Evolutionary conservation across 2,113 vertebrate genomes (phyloP), one percentile per base, ranked within the genome.

Genomic region (Scomber colias): DNA sequence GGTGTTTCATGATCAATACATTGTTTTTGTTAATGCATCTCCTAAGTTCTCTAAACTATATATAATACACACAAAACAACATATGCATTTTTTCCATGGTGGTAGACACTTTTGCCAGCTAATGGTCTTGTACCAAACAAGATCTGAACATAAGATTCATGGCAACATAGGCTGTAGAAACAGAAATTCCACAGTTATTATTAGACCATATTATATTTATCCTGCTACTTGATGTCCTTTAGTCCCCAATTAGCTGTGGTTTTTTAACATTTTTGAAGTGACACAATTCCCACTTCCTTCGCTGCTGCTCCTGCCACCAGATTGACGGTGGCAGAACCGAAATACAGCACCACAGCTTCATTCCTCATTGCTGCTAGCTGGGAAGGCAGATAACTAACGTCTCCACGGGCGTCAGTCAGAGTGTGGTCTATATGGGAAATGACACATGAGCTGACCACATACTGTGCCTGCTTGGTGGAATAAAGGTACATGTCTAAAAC

Each of bases 401-500:
- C 72, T 81, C 67, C 59, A 62, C 12, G 56, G 2, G 57, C 79
- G 67, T 90, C 83, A 81, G 63, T 87, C 82, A 71, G 24, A 75
- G 51, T 54, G 19, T 7, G 55, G 65, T 66, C 70, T 78, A 89
- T 71, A 75, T 13, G 48, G 75, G 73, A 84, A 89, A 92, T 90
- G 87, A 90, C 90, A 89, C 63, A 75, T 56, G 75, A 85, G 85
- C 73, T 70, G 87, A 46, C 79, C 83, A 81, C 91, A 90, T 84
- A 65, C 91, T 89, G 91, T 50, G 90, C 46, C 49, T 50, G 80
- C 89, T 88, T 71, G 62, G 86, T 81, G 81, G 86, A 78, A 85
- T 89, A 75, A 84, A 91, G 76, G 81, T 71, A 83, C 82, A 78
- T 72, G 89, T 90, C 90, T 76, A 72, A 89, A 92, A 87, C 70